Evolutionary conservation across 2,113 vertebrate genomes (phyloP).

Genomic region (Cynopterus brachyotis): DNA sequence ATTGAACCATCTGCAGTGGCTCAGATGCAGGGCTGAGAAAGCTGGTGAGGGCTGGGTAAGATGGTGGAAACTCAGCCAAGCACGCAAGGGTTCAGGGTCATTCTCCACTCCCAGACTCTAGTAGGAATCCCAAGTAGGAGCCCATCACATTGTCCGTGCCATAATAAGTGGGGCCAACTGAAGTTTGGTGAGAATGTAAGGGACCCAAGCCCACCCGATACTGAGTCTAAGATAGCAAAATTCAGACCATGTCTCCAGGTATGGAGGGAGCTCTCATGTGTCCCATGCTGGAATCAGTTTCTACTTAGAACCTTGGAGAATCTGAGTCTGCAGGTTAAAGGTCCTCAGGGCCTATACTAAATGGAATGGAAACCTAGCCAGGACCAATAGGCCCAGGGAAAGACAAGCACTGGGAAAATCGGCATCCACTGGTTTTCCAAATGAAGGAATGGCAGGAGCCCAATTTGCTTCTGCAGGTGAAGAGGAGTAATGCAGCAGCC

Average conservation of each 20-base stretch:
- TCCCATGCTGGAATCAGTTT: background rate
- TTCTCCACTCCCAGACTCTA: background rate
- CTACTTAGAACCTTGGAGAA: background rate
- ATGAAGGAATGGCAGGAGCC: background rate
- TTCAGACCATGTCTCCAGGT: accelerated
- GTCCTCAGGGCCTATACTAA: background rate
- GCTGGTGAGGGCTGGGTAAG: background rate
- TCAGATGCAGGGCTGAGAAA: background rate
- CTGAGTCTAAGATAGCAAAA: background rate
- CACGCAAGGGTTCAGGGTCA: background rate
- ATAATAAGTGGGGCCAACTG: accelerated
- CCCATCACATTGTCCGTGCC: background rate
- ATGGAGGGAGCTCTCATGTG: accelerated
- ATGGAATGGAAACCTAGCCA: background rate
- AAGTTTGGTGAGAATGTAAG: accelerated
- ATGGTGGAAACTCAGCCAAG: background rate
- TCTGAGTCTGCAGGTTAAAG: background rate
- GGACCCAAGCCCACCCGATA: background rate
- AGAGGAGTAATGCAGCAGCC: background rate
- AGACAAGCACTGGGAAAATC: background rate
- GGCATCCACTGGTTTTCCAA: accelerated
- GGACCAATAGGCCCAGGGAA: background rate
- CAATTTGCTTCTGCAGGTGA: background rate
- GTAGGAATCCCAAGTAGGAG: background rate
- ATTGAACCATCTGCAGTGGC: background rate